Base-by-base conservation (phyloP, 1,140 invertebrate genomes). In the Belonocnema kinseyi region DNA sequence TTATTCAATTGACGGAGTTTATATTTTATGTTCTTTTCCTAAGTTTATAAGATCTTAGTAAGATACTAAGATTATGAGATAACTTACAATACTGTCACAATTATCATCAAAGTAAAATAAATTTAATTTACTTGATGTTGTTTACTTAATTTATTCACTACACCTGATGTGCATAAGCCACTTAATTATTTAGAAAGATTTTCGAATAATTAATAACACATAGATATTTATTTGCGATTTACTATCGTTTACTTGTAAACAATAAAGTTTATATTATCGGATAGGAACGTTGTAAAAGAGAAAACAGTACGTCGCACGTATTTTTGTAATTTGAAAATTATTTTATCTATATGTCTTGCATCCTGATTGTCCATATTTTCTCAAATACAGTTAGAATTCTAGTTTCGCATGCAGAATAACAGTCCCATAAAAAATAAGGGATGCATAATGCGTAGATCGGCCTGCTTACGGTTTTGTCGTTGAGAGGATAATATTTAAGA, bases 291-390 rank as follows among this genome's bases (percentile, higher is more conserved):
- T 26, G 19, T 66, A 66, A 66, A 66, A 46, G 26, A 66, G 61
- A 66, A 66, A 66, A 66, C 14, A 40, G 61, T 40, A 46, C 61
- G 33, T n/a, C 14, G 61, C 33, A 33, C 16, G 58, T 33, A 66
- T 40, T 66, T 66, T 66, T 66, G 14, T 66, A 66, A 66, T 66
- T 66, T n/a, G 61, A 66, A 66, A 66, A 66, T 66, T 66, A 66
- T 66, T 14, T 46, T 66, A 66, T 66, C 61, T 46, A 46, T 8
- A 54, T 54, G 17, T 54, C 6, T 17, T 54, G 17, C 17, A 54
- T 54, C 53, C 53, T 54, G 53, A 54, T 7, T n/a, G 33, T 66
- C 40, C 26, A 66, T 66, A 66, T n/a, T 66, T 66, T 66, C 61
- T 66, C 21, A 8, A 66, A 33, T 66, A 66, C 61, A 66, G 61